Evolutionary conservation across 2,888 invertebrate species (phyloP).

Genomic region (Acleris emargana): DNA sequence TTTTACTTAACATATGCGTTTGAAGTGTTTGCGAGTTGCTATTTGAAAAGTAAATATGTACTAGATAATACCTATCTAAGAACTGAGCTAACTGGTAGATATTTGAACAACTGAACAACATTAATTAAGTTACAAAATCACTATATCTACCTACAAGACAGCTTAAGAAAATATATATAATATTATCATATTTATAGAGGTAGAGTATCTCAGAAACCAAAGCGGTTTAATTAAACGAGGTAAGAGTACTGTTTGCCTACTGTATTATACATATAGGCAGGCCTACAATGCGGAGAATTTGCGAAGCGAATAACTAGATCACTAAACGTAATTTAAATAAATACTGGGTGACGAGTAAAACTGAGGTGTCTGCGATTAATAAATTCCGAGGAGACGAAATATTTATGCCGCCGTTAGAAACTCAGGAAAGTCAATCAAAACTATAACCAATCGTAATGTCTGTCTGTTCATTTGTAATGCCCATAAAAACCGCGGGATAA

Average conservation of each 20-base stretch:
- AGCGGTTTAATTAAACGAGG: constrained; percentile 33
- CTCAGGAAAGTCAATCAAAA: too few relatives aligned
- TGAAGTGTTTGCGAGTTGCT: too few relatives aligned
- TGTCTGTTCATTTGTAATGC: too few relatives aligned
- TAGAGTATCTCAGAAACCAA: constrained; percentile 28
- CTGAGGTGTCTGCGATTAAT: too few relatives aligned
- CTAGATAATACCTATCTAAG: too few relatives aligned
- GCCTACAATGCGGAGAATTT: constrained; percentile 13
- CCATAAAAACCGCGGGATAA: too few relatives aligned
- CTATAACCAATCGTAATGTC: too few relatives aligned
- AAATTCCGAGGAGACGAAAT: too few relatives aligned
- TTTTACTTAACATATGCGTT: too few relatives aligned
- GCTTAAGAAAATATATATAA: constrained; percentile 12
- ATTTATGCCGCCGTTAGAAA: too few relatives aligned
- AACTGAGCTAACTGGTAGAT: too few relatives aligned
- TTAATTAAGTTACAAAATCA: constrained; percentile 8
- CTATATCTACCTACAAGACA: constrained; percentile 2
- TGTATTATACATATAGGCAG: constrained; percentile 10
- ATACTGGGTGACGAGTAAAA: neutral
- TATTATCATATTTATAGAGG: constrained; percentile 27
- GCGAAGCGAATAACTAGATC: constrained; percentile 12
- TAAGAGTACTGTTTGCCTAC: constrained; percentile 13
- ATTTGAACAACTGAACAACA: neutral
- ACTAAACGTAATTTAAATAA: neutral
- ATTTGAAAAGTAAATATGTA: too few relatives aligned